A percentile compares a stretch with the other conserved stretches of the same genome.
These are phyloP conservation scores for Orthosia incerta DNA, from an alignment of 2,888 invertebrate species.

Conservation along the genomic window DNA sequence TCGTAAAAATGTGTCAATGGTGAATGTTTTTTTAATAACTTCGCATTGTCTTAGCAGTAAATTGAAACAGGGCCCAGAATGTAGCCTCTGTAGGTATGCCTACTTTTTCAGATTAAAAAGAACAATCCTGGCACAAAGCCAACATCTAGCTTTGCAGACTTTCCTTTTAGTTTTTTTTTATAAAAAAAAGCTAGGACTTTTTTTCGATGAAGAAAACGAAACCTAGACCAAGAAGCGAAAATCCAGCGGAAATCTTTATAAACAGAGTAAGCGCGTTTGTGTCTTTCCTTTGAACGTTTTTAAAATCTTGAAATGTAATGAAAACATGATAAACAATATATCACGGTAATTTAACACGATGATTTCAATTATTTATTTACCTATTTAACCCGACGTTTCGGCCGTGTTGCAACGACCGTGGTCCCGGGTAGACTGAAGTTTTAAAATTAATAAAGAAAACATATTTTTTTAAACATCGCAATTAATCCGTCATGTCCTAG, in stretches of 20 bases:
- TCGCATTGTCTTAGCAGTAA: background rate
- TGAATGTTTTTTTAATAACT: background rate
- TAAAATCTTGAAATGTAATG: background rate
- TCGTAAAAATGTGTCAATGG: background rate
- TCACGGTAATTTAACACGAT: no score
- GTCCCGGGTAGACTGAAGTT: no score
- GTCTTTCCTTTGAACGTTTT: slow-evolving; percentile 33
- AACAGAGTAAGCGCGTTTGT: slow-evolving; percentile 20
- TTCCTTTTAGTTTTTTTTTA: background rate
- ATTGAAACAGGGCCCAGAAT: background rate
- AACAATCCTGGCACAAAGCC: background rate
- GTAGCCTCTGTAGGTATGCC: background rate
- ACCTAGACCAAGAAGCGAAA: background rate
- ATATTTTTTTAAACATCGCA: no score
- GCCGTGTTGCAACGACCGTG: no score
- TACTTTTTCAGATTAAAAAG: background rate
- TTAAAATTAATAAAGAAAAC: no score
- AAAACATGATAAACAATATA: background rate
- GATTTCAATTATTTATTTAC: no score
- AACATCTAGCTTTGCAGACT: slow-evolving; percentile 1
- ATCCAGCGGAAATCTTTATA: background rate
- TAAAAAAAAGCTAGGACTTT: background rate
- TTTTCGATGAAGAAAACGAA: background rate
- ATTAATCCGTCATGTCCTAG: no score
- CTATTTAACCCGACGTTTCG: no score